These are phyloP conservation scores for Ommatoiulus sabulosus DNA, from an alignment of 2,888 invertebrate species.

Conservation along the genomic window DNA sequence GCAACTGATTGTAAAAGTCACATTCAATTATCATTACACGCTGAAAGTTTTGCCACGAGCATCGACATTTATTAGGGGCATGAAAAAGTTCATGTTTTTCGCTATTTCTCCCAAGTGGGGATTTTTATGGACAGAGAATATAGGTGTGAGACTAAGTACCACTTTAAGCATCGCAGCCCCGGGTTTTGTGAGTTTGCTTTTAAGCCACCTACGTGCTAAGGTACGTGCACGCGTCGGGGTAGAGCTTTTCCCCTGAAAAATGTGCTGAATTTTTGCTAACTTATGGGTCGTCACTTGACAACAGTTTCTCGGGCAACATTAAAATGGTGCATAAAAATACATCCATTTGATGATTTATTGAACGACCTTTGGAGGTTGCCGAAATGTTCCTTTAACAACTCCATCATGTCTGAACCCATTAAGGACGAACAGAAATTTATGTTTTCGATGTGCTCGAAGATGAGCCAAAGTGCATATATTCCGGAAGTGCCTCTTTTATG, in stretches of 20 bases:
- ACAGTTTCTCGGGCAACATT: conserved; percentile 10
- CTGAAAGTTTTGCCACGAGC: neutral
- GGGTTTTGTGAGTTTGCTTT: neutral
- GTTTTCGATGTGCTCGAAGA: conserved; percentile 28
- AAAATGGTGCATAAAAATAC: conserved; percentile 28
- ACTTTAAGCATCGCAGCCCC: conserved; percentile 22
- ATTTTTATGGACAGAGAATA: conserved; percentile 9
- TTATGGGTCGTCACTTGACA: neutral
- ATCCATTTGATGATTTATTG: conserved; percentile 34
- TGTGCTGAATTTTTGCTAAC: conserved; percentile 34
- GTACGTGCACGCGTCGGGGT: neutral
- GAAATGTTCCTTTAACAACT: conserved; percentile 28
- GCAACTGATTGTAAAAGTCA: conserved; percentile 34
- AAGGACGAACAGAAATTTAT: conserved; percentile 34
- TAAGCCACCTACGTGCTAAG: conserved; percentile 1
- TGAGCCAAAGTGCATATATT: conserved; percentile 34
- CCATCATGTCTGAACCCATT: conserved; percentile 34
- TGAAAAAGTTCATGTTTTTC: conserved; percentile 34
- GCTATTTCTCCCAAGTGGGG: conserved; percentile 21
- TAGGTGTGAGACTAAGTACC: conserved; percentile 34
- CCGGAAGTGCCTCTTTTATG: conserved; percentile 34
- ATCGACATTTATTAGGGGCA: conserved; percentile 28
- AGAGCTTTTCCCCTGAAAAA: neutral
- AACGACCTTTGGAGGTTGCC: conserved; percentile 28
- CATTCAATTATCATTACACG: conserved; percentile 34